A percentile compares a stretch with the other conserved stretches of the same genome.
These are phyloP conservation scores for Syrrhaptes paradoxus DNA, from an alignment of 2,113 vertebrate species.

Conservation along the genomic window DNA sequence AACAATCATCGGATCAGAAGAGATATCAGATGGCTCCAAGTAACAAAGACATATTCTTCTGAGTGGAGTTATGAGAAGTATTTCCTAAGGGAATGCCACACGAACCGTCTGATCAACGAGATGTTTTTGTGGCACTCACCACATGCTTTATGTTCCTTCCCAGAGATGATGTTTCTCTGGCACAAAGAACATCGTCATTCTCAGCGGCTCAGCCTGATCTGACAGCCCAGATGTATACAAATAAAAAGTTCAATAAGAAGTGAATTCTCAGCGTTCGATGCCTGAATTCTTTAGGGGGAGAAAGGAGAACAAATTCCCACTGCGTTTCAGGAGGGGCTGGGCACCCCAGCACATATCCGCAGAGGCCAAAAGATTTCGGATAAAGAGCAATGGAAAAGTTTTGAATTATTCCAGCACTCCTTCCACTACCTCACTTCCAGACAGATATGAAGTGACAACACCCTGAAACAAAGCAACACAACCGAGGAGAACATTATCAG, in stretches of 20 bases:
- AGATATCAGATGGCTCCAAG: not conserved
- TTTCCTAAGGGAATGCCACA: slow-evolving; percentile 4
- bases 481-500: slow-evolving; percentile 34
- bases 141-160: not conserved
- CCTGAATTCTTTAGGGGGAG: not conserved
- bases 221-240: not conserved
- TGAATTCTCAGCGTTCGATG: not conserved
- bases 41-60: slow-evolving; percentile 4
- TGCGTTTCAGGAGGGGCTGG: slow-evolving; percentile 9
- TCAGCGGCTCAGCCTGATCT: not conserved
- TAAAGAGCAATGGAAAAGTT: slow-evolving; percentile 57
- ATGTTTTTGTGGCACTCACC: not conserved
- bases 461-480: slow-evolving; percentile 55
- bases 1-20: not conserved
- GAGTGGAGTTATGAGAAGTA: not conserved
- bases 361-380: slow-evolving; percentile 33
- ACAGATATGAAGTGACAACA: slow-evolving; percentile 60
- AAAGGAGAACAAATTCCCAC: not conserved
- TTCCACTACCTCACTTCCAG: slow-evolving; percentile 71
- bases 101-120: not conserved
- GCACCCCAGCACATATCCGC: not conserved
- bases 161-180: not conserved
- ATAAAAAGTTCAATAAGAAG: not conserved
- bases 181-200: not conserved
- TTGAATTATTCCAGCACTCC: slow-evolving; percentile 53